phyloP scores from a whole-genome alignment of 2,113 vertebrate species.

The Morphnarchus princeps region DNA sequence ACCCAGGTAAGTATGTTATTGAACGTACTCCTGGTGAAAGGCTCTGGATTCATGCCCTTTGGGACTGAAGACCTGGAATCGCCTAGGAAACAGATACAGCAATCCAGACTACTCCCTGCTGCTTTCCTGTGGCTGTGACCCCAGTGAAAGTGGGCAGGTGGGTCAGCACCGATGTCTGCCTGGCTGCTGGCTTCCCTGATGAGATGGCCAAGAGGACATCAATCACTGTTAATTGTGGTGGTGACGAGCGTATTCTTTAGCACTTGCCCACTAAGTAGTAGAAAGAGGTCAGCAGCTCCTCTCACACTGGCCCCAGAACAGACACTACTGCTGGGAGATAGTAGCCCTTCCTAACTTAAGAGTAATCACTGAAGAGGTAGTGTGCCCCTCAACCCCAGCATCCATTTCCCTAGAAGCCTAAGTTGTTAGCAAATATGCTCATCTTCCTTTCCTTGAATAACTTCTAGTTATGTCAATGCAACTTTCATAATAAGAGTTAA shows the following conservation, averaged over 20 bases:
- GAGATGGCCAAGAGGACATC: not conserved
- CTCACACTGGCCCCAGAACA: not conserved
- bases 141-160: not conserved
- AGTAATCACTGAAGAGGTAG: not conserved
- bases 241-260: not conserved
- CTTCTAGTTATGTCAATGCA: not conserved
- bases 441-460: not conserved
- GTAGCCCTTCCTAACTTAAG: not conserved
- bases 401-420: not conserved
- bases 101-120: not conserved
- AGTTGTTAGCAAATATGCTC: not conserved
- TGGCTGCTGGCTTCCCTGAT: not conserved
- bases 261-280: not conserved
- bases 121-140: not conserved
- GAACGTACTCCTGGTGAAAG: not conserved
- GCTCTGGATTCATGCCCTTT: not conserved
- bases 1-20: conserved; percentile 58
- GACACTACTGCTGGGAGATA: not conserved
- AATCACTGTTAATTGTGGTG: not conserved
- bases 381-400: not conserved
- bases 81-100: not conserved
- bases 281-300: not conserved
- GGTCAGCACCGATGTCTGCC: not conserved
- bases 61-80: not conserved
- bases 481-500: conserved; percentile 16